phyloP scores from a whole-genome alignment of 2,888 invertebrate species.

The Ectobius pallidus region DNA sequence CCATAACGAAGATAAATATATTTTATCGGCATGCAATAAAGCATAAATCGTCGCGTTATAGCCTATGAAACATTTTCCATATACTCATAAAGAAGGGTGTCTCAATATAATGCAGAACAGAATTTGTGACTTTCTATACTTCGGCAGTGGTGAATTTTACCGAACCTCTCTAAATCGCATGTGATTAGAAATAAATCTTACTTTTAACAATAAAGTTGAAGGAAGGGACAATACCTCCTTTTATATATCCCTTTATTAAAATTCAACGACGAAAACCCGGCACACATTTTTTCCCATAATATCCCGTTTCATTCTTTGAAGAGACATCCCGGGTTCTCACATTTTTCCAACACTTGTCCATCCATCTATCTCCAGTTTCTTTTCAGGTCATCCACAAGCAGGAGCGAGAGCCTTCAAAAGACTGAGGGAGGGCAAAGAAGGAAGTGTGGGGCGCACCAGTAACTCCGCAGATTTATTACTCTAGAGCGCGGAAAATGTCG shows the following conservation, averaged over 20 bases:
- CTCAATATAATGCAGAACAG: too few relatives aligned
- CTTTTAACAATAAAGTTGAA: conserved; percentile 4
- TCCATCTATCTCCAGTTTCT: conserved; percentile 41
- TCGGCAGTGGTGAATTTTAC: too few relatives aligned
- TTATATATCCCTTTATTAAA: conserved; percentile 14
- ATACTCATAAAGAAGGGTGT: too few relatives aligned
- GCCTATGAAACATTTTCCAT: too few relatives aligned
- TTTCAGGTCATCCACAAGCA: conserved; percentile 35
- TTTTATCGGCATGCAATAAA: too few relatives aligned
- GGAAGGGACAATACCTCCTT: conserved; percentile 2
- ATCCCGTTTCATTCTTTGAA: not conserved
- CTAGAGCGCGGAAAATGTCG: conserved; percentile 55
- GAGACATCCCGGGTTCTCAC: not conserved
- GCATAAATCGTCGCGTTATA: too few relatives aligned
- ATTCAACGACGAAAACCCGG: not conserved
- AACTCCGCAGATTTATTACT: conserved; percentile 54
- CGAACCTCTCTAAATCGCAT: conserved; percentile 6
- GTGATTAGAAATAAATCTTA: conserved; percentile 28
- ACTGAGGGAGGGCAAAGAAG: too few relatives aligned
- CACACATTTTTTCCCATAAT: conserved; percentile 17
- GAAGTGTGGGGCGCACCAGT: conserved; percentile 16
- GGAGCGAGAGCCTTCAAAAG: conserved; percentile 34
- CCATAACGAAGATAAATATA: too few relatives aligned
- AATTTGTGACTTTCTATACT: too few relatives aligned
- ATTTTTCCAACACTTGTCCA: conserved; percentile 20